Percentiles rank a stretch among this genome's conserved stretches.
Evolutionary conservation across 64 coral and sea anemone species (phyloP).

Genomic region (Montipora efflorescens): DNA sequence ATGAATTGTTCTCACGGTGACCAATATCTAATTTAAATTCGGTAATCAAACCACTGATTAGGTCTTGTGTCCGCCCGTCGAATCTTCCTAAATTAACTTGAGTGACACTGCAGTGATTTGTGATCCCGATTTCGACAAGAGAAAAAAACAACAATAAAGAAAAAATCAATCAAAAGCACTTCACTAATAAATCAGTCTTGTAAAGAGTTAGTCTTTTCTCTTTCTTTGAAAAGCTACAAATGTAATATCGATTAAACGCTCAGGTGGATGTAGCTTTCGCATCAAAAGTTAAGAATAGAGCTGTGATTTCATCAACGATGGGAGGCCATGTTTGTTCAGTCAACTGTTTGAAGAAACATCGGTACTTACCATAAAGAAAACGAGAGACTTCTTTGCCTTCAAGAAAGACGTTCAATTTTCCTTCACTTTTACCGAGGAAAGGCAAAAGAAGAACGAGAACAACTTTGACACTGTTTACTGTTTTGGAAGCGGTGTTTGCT

Average conservation of each 20-base stretch:
- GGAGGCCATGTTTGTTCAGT: slow-evolving; percentile 37
- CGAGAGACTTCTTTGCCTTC: slow-evolving; percentile 84
- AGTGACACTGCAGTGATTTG: background rate
- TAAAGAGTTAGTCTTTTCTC: background rate
- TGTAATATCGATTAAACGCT: background rate
- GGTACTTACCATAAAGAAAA: slow-evolving; percentile 95
- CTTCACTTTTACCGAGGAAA: slow-evolving; percentile 20
- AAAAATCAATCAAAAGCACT: too few relatives aligned
- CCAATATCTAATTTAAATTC: background rate
- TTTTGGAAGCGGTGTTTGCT: background rate
- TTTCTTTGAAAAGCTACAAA: background rate
- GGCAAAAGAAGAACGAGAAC: background rate
- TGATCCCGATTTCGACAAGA: background rate
- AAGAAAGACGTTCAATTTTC: slow-evolving; percentile 87
- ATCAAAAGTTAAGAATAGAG: background rate
- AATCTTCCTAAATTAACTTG: too few relatives aligned
- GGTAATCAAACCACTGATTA: background rate
- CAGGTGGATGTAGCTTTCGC: background rate
- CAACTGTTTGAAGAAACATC: slow-evolving; percentile 16
- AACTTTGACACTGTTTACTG: background rate
- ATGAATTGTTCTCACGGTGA: slow-evolving; percentile 7
- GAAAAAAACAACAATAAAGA: background rate
- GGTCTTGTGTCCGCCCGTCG: too few relatives aligned
- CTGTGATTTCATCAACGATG: background rate
- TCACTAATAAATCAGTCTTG: too few relatives aligned